Base-by-base conservation (phyloP, 2,113 vertebrate species). In the Scortum barcoo region DNA sequence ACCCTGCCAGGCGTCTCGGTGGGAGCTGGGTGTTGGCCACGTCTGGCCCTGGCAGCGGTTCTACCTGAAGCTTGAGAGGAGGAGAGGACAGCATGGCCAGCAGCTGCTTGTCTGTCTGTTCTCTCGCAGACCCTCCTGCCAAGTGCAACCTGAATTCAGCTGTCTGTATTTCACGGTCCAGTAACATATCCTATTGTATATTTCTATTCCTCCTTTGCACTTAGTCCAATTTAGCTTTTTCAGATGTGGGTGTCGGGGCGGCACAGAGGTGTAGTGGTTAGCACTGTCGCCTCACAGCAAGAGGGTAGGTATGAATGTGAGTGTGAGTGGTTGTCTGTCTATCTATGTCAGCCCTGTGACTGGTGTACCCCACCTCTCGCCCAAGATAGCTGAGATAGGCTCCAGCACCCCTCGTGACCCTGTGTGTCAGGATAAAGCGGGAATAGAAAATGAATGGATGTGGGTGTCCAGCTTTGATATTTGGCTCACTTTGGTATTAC, bases 101-200 rank as follows among this genome's bases (percentile, higher is more conserved):
- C 92, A 90, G 86, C 92, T 93, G 92, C 88, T 83, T 73, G 86
- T 85, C 84, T 87, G 72, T 80, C 78, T 85, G 76, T 78, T 72
- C 24, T 57, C 69, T 78, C 81, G 83, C 78, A 74, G 38, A 67
- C 65, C 66, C 10, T 79, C 50, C 66, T 86, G 87, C 87, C 87
- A 91, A 86, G 44, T 62, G 61, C 54, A 79, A 73, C 72, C 24
- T 83, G 51, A 87, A 57, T 76, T 54, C 44, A 70, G 42, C 72
- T 26, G 67, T 73, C 62, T 76, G 57, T 33, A 28, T 84, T 82
- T 80, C 53, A 85, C 58, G 60, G 22, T 67, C 72, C 66, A 69
- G 46, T 77, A 48, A 72, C 78, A 71, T 72, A 40, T 72, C 26
- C 60, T 40, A 62, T 83, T 77, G 78, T 83, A 48, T 46, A 53